Conservation (phyloP, 2,113 vertebrate genomes). For the Romanogobio albipinnatus region DNA sequence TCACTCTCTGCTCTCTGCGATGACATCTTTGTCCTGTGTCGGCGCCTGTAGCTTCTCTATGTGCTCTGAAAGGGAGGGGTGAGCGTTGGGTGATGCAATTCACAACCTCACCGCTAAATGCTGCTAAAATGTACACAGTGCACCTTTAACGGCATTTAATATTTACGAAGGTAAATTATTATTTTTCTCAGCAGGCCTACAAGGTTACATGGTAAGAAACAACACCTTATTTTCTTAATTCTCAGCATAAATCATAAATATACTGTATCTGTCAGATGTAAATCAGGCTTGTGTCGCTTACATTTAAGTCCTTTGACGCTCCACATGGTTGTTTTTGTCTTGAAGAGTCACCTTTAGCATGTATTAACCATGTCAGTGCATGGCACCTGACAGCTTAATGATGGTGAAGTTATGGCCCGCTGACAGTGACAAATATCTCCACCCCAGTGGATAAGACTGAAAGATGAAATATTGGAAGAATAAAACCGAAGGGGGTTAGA, state of each 20-base stretch:
- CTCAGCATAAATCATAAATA: not conserved
- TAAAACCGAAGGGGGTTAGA: not conserved
- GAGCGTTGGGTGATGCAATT: too few species aligned
- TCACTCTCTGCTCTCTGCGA: too few species aligned
- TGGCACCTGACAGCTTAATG: conserved; percentile 49
- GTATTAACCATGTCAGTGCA: conserved; percentile 34
- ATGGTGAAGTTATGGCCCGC: conserved; percentile 39
- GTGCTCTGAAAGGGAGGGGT: too few species aligned
- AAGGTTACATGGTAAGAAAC: not conserved
- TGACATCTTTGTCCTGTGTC: too few species aligned
- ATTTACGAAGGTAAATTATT: not conserved
- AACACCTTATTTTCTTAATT: not conserved
- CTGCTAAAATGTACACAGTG: too few species aligned
- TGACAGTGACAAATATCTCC: conserved; percentile 27
- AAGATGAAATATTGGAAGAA: conserved; percentile 32
- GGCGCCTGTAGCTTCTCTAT: too few species aligned
- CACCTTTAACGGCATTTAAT: not conserved
- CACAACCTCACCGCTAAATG: too few species aligned
- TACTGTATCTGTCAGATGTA: conserved; percentile 8
- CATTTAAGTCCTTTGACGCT: not conserved
- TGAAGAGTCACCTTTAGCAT: conserved; percentile 39
- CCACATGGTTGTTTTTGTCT: conserved; percentile 23
- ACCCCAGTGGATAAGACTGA: conserved; percentile 33
- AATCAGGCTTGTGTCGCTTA: conserved; percentile 11
- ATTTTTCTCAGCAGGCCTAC: not conserved